Base-by-base conservation (phyloP, 2,797 vertebrate species). In the Eurystomus glaucurus region DNA sequence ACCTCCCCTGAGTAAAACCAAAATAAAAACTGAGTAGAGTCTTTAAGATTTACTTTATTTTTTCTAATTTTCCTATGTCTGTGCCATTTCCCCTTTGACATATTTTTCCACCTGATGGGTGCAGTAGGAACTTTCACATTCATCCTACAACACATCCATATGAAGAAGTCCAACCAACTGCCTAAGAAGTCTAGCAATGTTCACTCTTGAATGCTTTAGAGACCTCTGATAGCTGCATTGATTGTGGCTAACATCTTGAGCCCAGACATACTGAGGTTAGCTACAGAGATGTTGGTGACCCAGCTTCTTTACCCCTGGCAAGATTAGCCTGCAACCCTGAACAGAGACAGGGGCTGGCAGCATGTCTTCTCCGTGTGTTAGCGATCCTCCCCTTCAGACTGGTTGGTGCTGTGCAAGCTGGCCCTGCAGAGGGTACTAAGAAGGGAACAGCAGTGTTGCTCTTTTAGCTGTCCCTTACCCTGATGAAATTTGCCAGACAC, bases 11-110 rank as follows among this genome's bases (percentile, higher is more conserved):
- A 81, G 72, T 50, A 51, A 94, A 96, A 58, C 14, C 21, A 65
- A 79, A 93, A 43, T 55, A 62, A 87, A 82, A 81, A 21, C 31
- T 14, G 35, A 80, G 46, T 39, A 4, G 14, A 72, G 14, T 58
- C 55, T 69, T 85, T 61, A 45, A n/a, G 43, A 92, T 85, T 94
- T 87, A n/a, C 22, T 43, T 75, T 26, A 8, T 75, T 90, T 91
- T 64, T 82, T 51, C 35, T 62, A 10, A 46, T 85, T 92, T 62
- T 82, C 39, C 62, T 45, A 18, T 3, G 2, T 43, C 28, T 60
- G 17, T 48, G 29, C 62, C 31, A 68, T 74, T 88, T 93, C 31
- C 55, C 29, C 50, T 95, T 64, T 64, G 41, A 68, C 10, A 1
- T 70, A 83, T 54, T 82, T 77, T 94, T 84, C 72, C 41, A 22